Base-by-base conservation (phyloP, 2,888 invertebrate genomes). In the Calephelis perditalis region DNA sequence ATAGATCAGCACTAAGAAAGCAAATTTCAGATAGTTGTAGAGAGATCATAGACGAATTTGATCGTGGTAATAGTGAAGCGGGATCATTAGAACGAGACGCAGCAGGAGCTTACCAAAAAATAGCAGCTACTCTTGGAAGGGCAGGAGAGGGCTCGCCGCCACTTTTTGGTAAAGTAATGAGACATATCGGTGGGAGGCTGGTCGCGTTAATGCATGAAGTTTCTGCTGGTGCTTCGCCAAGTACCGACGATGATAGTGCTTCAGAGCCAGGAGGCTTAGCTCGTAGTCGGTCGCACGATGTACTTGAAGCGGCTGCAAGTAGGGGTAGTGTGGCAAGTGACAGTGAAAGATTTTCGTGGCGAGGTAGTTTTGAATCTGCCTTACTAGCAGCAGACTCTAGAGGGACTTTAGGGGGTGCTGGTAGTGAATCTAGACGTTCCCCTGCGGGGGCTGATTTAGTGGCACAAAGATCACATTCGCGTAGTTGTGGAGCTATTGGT, bases 141-240 rank as follows among this genome's bases (percentile, higher is more conserved):
- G 94, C 96, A 0, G 89, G 88, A 8, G 91, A 91, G 68, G 92
- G 92, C 35, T 97, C 97, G 1, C 97, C 97, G 1, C 96, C 97
- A 0, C 81, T 97, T 43, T 95, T 97, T 63, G 96, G 96, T 5
- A 96, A 97, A 87, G 97, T 97, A 11, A 96, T 97, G 96, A 95
- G 96, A 70, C 97, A 97, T 75, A 97, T 97, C 62, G 97, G 97
- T 9, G 95, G 96, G 55, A 91, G 97, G 36, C 83, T 97, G 64
- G 96, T 97, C 37, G 96, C 97, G 0, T 86, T 97, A 63, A 97
- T 97, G 97, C 97, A 97, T 77, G 97, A 97, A 78, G 97, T 97
- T 2, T 96, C 96, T 12, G 96, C 95, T 57, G 95, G 96, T 44
- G 92, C 92, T 7, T 95, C 95, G 68, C 93, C 95, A 0, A 95